Evolutionary conservation across 1,140 invertebrate species (phyloP), one percentile per base, ranked within the genome.

Genomic region (Papilio glaucus): DNA sequence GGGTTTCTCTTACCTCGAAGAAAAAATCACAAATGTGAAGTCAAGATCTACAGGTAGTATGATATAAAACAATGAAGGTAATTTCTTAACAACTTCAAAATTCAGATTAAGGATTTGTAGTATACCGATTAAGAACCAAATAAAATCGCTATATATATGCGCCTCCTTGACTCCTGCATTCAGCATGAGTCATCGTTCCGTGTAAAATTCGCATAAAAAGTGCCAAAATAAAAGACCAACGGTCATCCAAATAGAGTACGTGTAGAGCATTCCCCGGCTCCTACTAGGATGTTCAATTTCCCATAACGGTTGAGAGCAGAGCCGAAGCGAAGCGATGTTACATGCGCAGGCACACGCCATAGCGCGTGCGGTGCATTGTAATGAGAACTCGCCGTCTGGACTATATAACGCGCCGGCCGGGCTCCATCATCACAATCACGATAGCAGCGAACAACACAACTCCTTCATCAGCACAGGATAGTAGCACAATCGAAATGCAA

Each of bases 281-380:
- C 8, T 76, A 80, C 79, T 87, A 85, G 80, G 86, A 87, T 85
- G 83, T 83, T 83, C 83, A 86, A 79, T 81, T 79, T 77, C 74
- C 81, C 68, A 81, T 89, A 89, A 90, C 89, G 86, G 89, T 86
- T 81, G 80, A 85, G 83, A 81, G 72, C 79, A 79, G 81, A 80
- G 82, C 74, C 84, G 81, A 87, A 85, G 79, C 76, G 78, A 87
- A 86, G 79, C 82, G 75, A 85, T 83, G 80, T 77, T 74, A 72
- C 77, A 75, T 75, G 82, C 79, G 78, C 81, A 72, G 76, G 78
- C 82, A 80, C 84, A 80, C 71, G 77, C 73, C 72, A 15, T 3
- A 33, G 15, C 21, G 37, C 87, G 87, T 89, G 90, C 21, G 62
- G 68, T 74, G 90, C 77, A 90, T 92, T 80, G 75, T 84, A 90